These are phyloP conservation scores for Platycercus adscitus DNA, from an alignment of 2,113 vertebrate genomes.

Conservation along the genomic window DNA sequence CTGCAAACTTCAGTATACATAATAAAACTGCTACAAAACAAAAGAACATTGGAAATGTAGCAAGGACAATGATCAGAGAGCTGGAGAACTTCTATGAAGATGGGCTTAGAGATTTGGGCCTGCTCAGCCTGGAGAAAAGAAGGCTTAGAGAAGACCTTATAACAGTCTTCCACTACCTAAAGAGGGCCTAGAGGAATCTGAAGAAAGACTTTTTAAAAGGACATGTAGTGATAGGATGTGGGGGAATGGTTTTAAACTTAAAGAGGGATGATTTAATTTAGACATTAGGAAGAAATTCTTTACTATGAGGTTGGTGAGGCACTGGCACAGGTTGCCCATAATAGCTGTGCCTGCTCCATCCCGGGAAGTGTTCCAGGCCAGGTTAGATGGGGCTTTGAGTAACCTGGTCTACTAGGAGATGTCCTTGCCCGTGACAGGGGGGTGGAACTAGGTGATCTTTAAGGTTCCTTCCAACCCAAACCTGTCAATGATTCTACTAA, in stretches of 20 bases:
- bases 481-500: background rate
- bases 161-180: background rate
- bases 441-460: background rate
- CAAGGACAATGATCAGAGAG: background rate
- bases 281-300: background rate
- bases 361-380: background rate
- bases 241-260: background rate
- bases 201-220: background rate
- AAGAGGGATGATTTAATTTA: background rate
- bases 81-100: background rate
- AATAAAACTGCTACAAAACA: background rate
- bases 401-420: background rate
- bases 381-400: background rate
- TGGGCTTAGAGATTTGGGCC: background rate
- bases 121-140: background rate
- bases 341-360: background rate
- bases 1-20: background rate
- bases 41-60: background rate
- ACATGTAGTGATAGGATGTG: background rate
- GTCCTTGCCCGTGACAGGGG: background rate
- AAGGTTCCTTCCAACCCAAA: background rate
- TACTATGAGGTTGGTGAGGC: background rate
- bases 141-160: background rate
- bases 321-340: background rate
- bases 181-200: background rate